Base-by-base conservation (phyloP, 2,888 invertebrate species). In the Drosophila anceps region DNA sequence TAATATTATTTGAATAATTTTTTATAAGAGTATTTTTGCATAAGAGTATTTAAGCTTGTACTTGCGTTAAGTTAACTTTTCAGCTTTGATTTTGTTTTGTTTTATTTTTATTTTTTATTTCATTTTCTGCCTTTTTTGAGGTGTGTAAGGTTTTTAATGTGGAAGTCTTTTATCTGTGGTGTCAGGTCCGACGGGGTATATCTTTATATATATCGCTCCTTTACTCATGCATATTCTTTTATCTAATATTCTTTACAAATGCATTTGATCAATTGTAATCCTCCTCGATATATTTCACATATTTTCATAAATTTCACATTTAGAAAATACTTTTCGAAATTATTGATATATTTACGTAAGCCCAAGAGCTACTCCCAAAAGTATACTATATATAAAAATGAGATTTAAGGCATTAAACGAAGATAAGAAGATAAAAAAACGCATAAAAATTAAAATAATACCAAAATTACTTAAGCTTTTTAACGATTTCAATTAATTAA, bases 91-190 rank as follows among this genome's bases (percentile, higher is more conserved):
- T 60, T 55, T 20, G 18, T 69, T 27, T 69, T 43, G n/a, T 27
- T 31, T 27, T 35, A 13, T 12, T 46, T 48, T 24, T 24, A 24
- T 24, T 24, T 24, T 24, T 2, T 8, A 7, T 54, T 37, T 65
- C 55, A 53, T 55, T 46, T 51, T 58, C 35, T 63, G 10, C 44
- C 41, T 24, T 63, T 72, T 81, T 80, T 73, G 73, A 79, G 78
- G 78, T 73, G 78, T 80, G 78, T 68, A 46, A 43, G 61, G 31
- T 66, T 80, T 76, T 70, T 58, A 53, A 50, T 76, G 66, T 70
- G 35, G 20, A 76, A 66, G 46, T 72, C 63, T 54, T 78, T 80
- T 69, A 76, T 72, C 57, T 76, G 66, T 43, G 50, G 37, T 66
- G 37, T 29, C 46, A 31, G 35, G n/a, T 35, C 35, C 18, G n/a